Conservation (phyloP, 2,888 invertebrate genomes). For the Apamea sordens region DNA sequence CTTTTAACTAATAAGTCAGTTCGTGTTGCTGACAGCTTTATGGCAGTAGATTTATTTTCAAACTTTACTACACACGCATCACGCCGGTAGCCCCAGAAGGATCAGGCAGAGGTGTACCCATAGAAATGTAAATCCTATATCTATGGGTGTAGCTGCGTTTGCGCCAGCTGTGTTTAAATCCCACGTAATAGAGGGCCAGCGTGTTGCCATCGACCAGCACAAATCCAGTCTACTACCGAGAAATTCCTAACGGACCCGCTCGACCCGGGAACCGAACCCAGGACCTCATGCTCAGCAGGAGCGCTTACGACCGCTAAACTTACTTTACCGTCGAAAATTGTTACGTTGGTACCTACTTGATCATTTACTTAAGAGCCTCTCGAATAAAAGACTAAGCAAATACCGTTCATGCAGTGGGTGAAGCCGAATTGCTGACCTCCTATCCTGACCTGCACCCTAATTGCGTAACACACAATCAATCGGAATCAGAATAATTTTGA, state of each 20-base stretch:
- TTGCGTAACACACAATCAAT: no score
- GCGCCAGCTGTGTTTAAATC: neutral
- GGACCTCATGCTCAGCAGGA: no score
- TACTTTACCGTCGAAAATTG: neutral
- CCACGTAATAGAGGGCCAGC: neutral
- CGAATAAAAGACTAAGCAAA: neutral
- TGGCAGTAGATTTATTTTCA: neutral
- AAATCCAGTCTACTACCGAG: neutral
- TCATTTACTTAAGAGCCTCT: neutral
- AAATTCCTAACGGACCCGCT: neutral
- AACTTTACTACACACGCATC: neutral
- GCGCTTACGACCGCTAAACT: no score
- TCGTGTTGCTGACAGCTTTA: slow-evolving; percentile 13
- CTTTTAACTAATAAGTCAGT: slow-evolving; percentile 9
- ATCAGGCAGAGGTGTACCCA: no score
- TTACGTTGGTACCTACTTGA: neutral
- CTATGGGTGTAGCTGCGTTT: no score
- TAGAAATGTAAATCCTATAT: no score
- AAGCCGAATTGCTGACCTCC: no score
- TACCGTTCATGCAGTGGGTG: no score
- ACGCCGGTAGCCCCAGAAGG: neutral
- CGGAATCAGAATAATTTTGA: no score
- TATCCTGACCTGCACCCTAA: no score
- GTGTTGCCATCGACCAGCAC: neutral
- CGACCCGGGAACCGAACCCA: no score